A percentile compares a stretch with the other conserved stretches of the same genome.
Evolutionary conservation across 2,888 invertebrate species (phyloP).

Genomic region (Fragum whitleyi): DNA sequence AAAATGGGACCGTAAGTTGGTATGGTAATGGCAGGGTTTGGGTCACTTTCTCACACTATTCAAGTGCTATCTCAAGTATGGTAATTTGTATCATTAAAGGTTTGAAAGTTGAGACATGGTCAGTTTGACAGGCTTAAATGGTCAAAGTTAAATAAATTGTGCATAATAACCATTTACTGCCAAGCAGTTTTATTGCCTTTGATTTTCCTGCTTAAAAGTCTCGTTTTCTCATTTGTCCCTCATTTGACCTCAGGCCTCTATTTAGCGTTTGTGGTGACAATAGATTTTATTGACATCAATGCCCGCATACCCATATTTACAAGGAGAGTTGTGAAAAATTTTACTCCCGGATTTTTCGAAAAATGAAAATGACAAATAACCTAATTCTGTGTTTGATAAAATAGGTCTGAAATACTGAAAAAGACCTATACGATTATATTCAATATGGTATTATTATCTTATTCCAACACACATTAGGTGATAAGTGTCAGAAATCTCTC

Average conservation of each 20-base stretch:
- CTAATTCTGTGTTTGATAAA: no score
- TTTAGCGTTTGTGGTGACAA: neutral
- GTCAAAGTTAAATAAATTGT: constrained; percentile 11
- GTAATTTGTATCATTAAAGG: constrained; percentile 5
- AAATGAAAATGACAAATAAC: no score
- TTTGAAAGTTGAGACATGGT: constrained; percentile 8
- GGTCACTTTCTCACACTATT: constrained; percentile 7
- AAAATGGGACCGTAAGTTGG: no score
- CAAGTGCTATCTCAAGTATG: neutral
- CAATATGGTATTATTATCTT: no score
- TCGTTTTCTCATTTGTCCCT: neutral
- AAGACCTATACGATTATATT: no score
- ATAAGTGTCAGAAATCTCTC: no score
- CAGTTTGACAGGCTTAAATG: constrained; percentile 17
- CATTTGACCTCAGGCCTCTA: neutral
- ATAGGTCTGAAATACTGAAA: no score
- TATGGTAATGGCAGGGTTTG: neutral
- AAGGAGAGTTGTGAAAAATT: no score
- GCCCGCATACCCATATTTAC: no score
- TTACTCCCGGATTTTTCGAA: no score
- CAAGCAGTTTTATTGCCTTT: neutral
- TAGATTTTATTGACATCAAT: neutral
- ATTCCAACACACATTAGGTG: no score
- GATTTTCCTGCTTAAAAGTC: neutral
- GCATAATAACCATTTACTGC: constrained; percentile 11